Evolutionary conservation across 2,113 vertebrate genomes (phyloP).

Genomic region (Mirounga angustirostris): DNA sequence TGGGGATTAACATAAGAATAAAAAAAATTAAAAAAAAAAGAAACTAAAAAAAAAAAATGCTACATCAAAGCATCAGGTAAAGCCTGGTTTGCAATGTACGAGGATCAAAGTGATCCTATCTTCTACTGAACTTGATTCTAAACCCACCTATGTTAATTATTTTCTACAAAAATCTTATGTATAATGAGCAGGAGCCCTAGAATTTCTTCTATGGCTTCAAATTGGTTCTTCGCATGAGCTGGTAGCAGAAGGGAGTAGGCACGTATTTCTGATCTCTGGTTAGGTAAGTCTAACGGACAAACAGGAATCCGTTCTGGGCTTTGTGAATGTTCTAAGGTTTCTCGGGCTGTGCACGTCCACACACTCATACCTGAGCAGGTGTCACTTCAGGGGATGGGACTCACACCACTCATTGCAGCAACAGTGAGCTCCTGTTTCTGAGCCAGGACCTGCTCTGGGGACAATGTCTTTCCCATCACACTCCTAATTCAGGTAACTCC

Average conservation of each 20-base stretch:
- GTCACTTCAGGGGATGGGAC: background rate
- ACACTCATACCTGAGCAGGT: background rate
- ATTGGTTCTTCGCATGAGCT: slow-evolving; percentile 26
- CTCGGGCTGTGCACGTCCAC: background rate
- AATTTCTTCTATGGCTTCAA: background rate
- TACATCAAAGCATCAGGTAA: background rate
- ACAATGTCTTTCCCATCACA: background rate
- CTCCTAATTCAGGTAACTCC: background rate
- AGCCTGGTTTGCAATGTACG: background rate
- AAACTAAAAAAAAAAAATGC: background rate
- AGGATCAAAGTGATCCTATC: slow-evolving; percentile 66
- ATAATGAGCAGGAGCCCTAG: background rate
- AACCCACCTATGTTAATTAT: slow-evolving; percentile 65
- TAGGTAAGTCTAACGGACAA: slow-evolving; percentile 61
- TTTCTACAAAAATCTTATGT: slow-evolving; percentile 24
- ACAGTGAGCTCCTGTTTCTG: background rate
- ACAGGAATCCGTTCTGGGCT: background rate
- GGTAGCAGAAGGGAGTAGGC: slow-evolving; percentile 5
- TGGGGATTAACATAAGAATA: too few species aligned
- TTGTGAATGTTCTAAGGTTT: slow-evolving; percentile 23
- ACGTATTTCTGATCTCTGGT: background rate
- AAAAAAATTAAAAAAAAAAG: too few species aligned
- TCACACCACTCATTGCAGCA: background rate
- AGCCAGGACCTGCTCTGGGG: background rate
- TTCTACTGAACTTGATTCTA: slow-evolving; percentile 62